Evolutionary conservation across 1,140 invertebrate genomes (phyloP).

Genomic region (Chymomyza costata): DNA sequence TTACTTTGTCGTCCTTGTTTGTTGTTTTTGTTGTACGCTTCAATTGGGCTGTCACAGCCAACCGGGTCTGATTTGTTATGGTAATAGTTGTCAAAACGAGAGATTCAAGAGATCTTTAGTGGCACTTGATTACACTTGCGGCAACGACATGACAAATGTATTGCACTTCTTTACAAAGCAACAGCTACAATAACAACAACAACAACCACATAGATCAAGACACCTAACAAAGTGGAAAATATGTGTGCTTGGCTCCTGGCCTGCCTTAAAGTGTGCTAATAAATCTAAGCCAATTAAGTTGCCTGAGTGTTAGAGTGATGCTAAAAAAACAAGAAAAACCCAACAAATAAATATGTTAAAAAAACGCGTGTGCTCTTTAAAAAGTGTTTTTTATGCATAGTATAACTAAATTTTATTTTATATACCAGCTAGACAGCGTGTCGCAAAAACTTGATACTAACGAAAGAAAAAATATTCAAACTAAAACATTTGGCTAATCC

Average conservation of each 20-base stretch:
- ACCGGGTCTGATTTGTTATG: conserved; percentile 68
- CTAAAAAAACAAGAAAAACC: no score
- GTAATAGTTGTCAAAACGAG: conserved; percentile 68
- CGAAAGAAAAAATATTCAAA: conserved; percentile 13
- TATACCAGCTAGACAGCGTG: conserved; percentile 48
- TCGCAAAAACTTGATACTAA: conserved; percentile 33
- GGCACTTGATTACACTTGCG: conserved; percentile 64
- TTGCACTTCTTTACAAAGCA: no score
- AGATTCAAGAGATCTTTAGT: conserved; percentile 65
- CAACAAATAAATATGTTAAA: no score
- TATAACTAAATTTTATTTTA: conserved; percentile 6
- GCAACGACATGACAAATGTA: conserved; percentile 21
- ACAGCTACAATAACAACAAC: no score
- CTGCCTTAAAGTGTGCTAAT: conserved; percentile 31
- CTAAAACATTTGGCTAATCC: conserved; percentile 20
- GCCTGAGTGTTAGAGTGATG: conserved; percentile 13
- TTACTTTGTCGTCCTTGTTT: conserved; percentile 21
- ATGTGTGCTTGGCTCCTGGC: no score
- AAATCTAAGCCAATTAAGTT: conserved; percentile 51
- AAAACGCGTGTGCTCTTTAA: conserved; percentile 37
- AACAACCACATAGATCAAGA: no score
- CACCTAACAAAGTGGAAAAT: no score
- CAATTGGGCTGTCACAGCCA: conserved; percentile 66
- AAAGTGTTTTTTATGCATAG: conserved; percentile 28
- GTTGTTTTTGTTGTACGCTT: conserved; percentile 40